phyloP scores from a whole-genome alignment of 2,113 vertebrate species.

The Burhinus oedicnemus region DNA sequence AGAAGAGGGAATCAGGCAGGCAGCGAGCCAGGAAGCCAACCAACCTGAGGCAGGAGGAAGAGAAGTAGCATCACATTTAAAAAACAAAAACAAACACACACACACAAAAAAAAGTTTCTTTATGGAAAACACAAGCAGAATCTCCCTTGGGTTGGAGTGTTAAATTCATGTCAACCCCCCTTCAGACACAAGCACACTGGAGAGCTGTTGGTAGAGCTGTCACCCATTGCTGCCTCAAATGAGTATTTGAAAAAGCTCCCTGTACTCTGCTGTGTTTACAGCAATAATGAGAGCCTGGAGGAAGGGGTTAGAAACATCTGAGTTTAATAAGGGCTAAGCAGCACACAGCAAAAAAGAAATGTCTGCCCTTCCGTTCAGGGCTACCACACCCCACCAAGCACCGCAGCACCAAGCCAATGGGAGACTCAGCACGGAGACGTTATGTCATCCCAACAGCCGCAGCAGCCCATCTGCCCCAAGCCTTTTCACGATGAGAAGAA shows the following conservation, averaged over 20 bases:
- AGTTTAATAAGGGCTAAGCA: conserved; percentile 68
- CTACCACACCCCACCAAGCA: conserved; percentile 57
- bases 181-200: not conserved
- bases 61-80: not conserved
- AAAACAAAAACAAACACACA: not conserved
- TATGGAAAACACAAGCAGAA: not conserved
- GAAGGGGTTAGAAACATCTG: conserved; percentile 66
- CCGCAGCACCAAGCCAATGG: not conserved
- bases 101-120: not conserved
- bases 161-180: not conserved
- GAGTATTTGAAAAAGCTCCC: conserved; percentile 17
- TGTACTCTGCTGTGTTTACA: conserved; percentile 45
- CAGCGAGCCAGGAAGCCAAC: not conserved
- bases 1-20: not conserved
- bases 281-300: conserved; percentile 58
- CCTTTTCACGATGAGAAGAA: not conserved
- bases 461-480: conserved; percentile 10
- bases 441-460: not conserved
- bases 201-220: conserved; percentile 15
- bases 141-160: not conserved
- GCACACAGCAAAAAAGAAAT: conserved; percentile 52
- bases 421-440: not conserved
- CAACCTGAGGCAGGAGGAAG: not conserved
- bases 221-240: conserved; percentile 27
- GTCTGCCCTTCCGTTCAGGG: conserved; percentile 61